Evolutionary conservation across 2,888 invertebrate species (phyloP), one percentile per base, ranked within the genome.

Genomic region (Petrophora chlorosata): DNA sequence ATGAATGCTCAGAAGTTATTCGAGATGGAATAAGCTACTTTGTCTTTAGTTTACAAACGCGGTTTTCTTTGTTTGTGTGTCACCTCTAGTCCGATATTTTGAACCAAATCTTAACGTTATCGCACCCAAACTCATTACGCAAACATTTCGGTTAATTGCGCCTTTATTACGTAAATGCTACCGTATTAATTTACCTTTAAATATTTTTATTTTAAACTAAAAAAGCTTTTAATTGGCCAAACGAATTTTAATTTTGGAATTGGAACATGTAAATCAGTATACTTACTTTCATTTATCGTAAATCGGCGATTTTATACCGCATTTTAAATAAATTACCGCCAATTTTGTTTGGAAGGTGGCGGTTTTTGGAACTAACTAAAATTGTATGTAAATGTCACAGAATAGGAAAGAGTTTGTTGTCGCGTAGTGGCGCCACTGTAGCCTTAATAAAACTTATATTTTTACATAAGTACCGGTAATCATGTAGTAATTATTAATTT

Each of bases 131-230:
- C 53, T 4, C 1, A 16, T 51, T 39, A 41, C 45, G 51, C 39
- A 53, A 54, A 51, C 22, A 36, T 44, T n/a, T 36, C 35, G 12
- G 32, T 42, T 38, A 39, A 32, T 46, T 43, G 12, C 12, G 10
- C 16, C 8, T 41, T 45, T 15, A 44, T 87, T 80, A 66, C 71
- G 71, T 70, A 83, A 71, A 64, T 67, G 79, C 79, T 79, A 79
- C 83, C 74, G 81, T 79, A 83, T 82, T 82, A 82, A 84, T 80
- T 83, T 68, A 70, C 68, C 60, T 63, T 65, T 73, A 73, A 67
- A 58, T n/a, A n/a, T n/a, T n/a, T n/a, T n/a, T n/a, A n/a, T n/a
- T n/a, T n/a, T n/a, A n/a, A n/a, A n/a, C n/a, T n/a, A 68, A 65
- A 60, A 64, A 65, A 62, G 45, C 33, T 55, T 73, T 75, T 80